phyloP scores from a whole-genome alignment of 2,797 vertebrate species.

The Setipinna tenuifilis region DNA sequence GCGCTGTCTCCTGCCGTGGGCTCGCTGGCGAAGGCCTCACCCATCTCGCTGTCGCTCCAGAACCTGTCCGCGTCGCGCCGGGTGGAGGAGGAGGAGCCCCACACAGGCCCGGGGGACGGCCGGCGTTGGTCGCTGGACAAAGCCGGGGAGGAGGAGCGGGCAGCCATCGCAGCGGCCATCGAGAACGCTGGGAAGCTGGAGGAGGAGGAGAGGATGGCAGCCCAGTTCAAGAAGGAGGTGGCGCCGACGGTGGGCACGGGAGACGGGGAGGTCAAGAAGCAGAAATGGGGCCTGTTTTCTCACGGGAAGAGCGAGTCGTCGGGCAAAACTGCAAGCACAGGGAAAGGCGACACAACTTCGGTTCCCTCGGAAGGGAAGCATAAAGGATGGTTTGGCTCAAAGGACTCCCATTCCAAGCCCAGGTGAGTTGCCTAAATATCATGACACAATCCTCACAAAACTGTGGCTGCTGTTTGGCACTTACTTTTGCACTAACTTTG shows the following conservation, averaged over 20 bases:
- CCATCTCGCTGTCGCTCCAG: constrained; percentile 77
- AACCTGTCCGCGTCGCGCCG: constrained; percentile 60
- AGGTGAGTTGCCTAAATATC: constrained; percentile 78
- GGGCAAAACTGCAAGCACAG: constrained; percentile 61
- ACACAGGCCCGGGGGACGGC: constrained; percentile 57
- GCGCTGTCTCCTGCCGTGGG: constrained; percentile 61
- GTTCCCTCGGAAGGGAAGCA: constrained; percentile 73
- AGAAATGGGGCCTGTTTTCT: constrained; percentile 79
- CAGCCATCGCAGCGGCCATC: constrained; percentile 71
- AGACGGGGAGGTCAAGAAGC: constrained; percentile 61
- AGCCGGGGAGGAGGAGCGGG: constrained; percentile 75
- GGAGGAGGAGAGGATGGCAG: constrained; percentile 60
- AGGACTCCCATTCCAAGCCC: constrained; percentile 86
- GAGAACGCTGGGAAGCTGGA: constrained; percentile 75
- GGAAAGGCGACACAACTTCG: constrained; percentile 56
- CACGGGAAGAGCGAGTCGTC: constrained; percentile 70
- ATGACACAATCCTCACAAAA: neutral
- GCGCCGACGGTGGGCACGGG: constrained; percentile 56
- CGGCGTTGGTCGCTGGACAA: constrained; percentile 82
- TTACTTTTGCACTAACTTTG: neutral
- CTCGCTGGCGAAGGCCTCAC: constrained; percentile 71
- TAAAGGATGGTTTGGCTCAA: constrained; percentile 86
- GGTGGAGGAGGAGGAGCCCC: constrained; percentile 55
- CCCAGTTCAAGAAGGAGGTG: constrained; percentile 52
- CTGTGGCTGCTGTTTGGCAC: neutral